phyloP scores from a whole-genome alignment of 92 coral and sea anemone species.

The Parazoanthus swiftii region DNA sequence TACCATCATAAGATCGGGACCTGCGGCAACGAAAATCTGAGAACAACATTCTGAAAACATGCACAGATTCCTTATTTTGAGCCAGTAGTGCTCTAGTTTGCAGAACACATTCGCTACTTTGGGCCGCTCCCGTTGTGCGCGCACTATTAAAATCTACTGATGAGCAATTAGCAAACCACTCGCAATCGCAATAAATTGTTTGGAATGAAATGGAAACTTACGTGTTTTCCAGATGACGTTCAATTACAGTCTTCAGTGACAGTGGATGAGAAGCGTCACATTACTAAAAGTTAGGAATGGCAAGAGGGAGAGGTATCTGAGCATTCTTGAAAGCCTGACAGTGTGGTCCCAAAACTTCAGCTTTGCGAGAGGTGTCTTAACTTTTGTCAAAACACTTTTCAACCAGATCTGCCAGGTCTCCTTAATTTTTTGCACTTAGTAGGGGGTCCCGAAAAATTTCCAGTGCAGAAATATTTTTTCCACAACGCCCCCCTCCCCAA shows the following conservation, averaged over 20 bases:
- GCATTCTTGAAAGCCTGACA: no score
- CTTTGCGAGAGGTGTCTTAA: no score
- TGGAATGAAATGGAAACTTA: constrained; percentile 25
- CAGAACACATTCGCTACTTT: background rate
- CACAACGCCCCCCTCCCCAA: no score
- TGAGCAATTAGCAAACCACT: constrained; percentile 25
- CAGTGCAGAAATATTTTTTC: no score
- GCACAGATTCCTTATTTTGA: background rate
- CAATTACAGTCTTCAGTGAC: background rate
- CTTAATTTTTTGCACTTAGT: no score
- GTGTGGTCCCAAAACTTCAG: no score
- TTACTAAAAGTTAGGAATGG: background rate
- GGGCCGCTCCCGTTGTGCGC: background rate
- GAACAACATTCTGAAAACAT: constrained; percentile 2
- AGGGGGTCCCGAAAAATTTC: no score
- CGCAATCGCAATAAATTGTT: constrained; percentile 34
- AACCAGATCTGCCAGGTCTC: no score
- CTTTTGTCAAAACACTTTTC: no score
- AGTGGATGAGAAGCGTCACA: background rate
- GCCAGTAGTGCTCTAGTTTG: background rate
- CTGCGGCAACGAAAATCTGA: constrained; percentile 25
- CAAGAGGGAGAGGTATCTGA: no score
- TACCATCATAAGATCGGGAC: background rate
- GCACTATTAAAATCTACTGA: constrained; percentile 5
- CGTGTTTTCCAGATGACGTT: constrained; percentile 33